Evolutionary conservation across 1,140 invertebrate genomes (phyloP), one percentile per base, ranked within the genome.

Genomic region (Aphaenogaster rudis): DNA sequence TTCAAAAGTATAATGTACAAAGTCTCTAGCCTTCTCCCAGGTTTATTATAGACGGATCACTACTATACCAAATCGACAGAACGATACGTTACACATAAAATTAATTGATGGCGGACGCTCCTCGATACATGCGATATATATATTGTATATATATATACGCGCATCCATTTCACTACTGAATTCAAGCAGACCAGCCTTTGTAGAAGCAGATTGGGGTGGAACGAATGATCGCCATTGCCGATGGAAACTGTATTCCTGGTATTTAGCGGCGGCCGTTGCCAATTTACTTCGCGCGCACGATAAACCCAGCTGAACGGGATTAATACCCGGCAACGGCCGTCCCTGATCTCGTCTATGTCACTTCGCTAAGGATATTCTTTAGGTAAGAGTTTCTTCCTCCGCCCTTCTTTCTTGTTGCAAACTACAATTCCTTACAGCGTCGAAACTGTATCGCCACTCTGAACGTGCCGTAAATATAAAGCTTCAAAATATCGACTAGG

Each of bases 271-370:
- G 89, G 88, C 86, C 87, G 88, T 59, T 89, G 91, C 91, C 92
- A 94, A 94, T 94, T 94, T 93, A 93, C 88, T 90, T 88, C 69
- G 86, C 72, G 78, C 85, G 74, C 74, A 91, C 91, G 94, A 94
- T 95, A 95, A 94, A 94, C 92, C 92, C 82, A 84, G 86, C 89
- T 93, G 92, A 94, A 94, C 91, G 90, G 91, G 91, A 94, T 94
- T 94, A 94, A 95, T 94, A 91, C 89, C 63, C 61, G 59, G 48
- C 87, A 88, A 67, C 74, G 45, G 11, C n/a, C 36, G 21, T 17
- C 74, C n/a, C 52, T 52, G 21, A 9, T 84, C 69, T 84, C 69
- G 69, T 57, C 28, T 45, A 39, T 82, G 80, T 84, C 69, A 63
- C 80, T 74, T 74, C 3, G 54, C 42, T 72, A 74, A 81, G 36